phyloP scores from a whole-genome alignment of 2,797 vertebrate genomes.

The Scomberomorus guttatus region DNA sequence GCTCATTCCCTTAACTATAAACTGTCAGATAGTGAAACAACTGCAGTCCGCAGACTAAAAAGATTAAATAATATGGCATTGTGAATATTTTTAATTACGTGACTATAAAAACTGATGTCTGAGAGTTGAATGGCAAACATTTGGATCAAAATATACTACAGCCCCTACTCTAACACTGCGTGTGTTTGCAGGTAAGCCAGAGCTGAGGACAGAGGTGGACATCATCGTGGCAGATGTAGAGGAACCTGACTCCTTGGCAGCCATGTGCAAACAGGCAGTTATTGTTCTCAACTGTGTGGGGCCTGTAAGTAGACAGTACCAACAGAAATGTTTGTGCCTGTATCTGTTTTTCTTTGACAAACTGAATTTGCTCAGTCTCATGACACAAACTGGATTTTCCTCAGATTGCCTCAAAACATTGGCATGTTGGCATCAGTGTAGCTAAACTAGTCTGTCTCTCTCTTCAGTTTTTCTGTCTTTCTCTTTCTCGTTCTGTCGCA shows the following conservation, averaged over 20 bases:
- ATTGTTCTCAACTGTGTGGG: conserved; percentile 97
- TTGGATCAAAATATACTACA: not conserved
- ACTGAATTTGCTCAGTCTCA: not conserved
- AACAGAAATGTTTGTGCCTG: not conserved
- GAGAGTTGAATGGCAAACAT: not conserved
- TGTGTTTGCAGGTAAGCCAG: conserved; percentile 86
- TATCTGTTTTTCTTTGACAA: not conserved
- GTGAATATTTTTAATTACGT: not conserved
- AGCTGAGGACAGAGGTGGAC: conserved; percentile 90
- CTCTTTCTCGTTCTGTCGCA: not conserved
- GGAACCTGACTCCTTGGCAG: conserved; percentile 89
- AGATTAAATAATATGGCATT: not conserved
- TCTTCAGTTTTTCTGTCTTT: not conserved
- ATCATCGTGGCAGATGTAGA: conserved; percentile 92
- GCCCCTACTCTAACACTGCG: not conserved
- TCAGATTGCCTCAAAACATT: conserved; percentile 22
- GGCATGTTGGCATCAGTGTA: conserved; percentile 15
- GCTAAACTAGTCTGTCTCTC: not conserved
- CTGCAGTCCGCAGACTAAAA: not conserved
- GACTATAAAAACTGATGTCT: not conserved
- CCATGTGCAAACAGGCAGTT: conserved; percentile 93
- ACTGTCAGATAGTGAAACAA: not conserved
- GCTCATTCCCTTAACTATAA: not conserved
- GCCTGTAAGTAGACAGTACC: conserved; percentile 89
- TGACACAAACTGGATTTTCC: conserved; percentile 5